Percentiles rank a stretch among this genome's conserved stretches.
These are phyloP conservation scores for Sepiola atlantica DNA, from an alignment of 2,888 invertebrate species.

Conservation along the genomic window DNA sequence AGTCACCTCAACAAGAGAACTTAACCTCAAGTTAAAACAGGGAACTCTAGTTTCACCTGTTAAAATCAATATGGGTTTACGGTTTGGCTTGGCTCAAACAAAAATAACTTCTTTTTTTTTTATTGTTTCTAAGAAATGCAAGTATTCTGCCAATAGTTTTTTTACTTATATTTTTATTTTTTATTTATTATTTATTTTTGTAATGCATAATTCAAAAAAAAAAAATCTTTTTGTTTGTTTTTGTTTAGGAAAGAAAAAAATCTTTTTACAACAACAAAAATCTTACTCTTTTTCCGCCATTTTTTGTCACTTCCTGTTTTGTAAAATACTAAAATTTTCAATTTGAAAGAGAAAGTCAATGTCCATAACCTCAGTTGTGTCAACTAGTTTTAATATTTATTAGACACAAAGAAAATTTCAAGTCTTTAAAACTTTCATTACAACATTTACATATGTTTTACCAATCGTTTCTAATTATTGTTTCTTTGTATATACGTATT, in stretches of 20 bases:
- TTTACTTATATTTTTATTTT: not conserved
- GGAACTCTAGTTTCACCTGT: not conserved
- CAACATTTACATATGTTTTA: not conserved
- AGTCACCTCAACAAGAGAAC: not conserved
- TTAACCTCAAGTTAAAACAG: not conserved
- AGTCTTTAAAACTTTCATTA: not conserved
- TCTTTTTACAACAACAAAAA: not conserved
- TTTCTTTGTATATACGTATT: not conserved
- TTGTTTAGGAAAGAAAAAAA: not conserved
- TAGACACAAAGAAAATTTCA: not conserved
- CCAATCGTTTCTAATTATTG: not conserved
- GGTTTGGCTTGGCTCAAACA: not conserved
- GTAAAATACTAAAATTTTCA: not conserved
- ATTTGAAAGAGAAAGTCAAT: not conserved
- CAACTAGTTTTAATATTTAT: not conserved
- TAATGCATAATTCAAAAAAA: conserved; percentile 16
- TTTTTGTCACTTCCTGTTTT: not conserved
- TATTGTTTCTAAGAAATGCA: not conserved
- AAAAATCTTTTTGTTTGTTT: not conserved
- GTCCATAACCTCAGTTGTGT: not conserved
- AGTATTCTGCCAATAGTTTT: not conserved
- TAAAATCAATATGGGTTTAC: conserved; percentile 32
- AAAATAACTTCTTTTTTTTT: not conserved
- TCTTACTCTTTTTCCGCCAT: not conserved
- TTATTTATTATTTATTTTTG: not conserved